phyloP scores from a whole-genome alignment of 2,797 vertebrate genomes.

The Pteronotus mesoamericanus region DNA sequence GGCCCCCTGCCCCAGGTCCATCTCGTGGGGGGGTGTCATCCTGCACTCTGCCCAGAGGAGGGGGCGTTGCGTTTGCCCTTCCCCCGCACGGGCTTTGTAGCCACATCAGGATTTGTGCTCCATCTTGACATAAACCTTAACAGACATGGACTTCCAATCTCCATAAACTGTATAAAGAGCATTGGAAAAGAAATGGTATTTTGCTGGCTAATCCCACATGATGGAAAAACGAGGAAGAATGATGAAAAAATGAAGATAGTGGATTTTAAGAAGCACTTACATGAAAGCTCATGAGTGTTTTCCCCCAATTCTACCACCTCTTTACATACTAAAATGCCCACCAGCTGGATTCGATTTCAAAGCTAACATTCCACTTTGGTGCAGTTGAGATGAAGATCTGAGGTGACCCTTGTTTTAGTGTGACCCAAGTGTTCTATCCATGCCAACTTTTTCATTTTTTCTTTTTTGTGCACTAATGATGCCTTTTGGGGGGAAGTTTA shows the following conservation, averaged over 20 bases:
- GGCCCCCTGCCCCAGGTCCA: too few species aligned
- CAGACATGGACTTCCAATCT: neutral
- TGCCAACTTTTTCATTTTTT: constrained; percentile 33
- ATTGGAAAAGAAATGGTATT: neutral
- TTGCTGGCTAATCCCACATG: neutral
- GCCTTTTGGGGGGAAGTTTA: constrained; percentile 43
- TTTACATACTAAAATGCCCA: neutral
- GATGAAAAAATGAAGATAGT: neutral
- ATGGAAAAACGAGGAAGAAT: neutral
- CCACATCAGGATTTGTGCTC: neutral
- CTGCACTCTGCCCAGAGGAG: neutral
- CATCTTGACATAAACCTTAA: neutral
- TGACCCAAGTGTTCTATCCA: constrained; percentile 1
- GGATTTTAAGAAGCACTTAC: neutral
- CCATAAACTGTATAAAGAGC: neutral
- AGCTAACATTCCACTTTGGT: constrained; percentile 9
- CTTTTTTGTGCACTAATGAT: constrained; percentile 9
- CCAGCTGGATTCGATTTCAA: constrained; percentile 8
- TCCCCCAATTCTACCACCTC: neutral
- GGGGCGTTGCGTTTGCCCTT: neutral
- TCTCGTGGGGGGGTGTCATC: too few species aligned
- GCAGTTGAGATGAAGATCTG: neutral
- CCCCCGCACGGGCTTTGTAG: neutral
- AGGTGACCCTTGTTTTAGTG: constrained; percentile 34
- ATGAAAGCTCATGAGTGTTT: neutral